phyloP scores from a whole-genome alignment of 2,113 vertebrate species.

The Sciurus niger region DNA sequence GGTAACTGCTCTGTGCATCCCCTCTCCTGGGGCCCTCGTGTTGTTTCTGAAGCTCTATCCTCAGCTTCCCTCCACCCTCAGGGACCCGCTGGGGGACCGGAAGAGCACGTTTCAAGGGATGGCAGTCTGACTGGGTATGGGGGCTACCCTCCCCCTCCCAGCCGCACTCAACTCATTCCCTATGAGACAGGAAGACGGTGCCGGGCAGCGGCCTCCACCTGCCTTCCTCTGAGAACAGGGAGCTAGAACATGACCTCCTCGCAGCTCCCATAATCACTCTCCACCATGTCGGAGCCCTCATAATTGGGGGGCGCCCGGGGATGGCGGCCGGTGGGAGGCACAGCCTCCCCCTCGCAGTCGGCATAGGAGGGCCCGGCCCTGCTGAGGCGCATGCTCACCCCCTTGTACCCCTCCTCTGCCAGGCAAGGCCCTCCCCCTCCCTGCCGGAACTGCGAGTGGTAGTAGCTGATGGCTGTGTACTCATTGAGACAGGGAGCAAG shows the following conservation, averaged over 20 bases:
- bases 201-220: not conserved
- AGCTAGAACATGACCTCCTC: slow-evolving; percentile 98
- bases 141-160: not conserved
- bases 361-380: slow-evolving; percentile 96
- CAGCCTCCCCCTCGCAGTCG: slow-evolving; percentile 87
- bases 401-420: slow-evolving; percentile 90
- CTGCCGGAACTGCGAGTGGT: slow-evolving; percentile 91
- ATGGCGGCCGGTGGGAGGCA: slow-evolving; percentile 83
- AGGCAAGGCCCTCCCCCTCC: slow-evolving; percentile 89
- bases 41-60: slow-evolving; percentile 28
- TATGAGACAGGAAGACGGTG: not conserved
- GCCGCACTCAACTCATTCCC: not conserved
- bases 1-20: not conserved
- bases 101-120: slow-evolving; percentile 59
- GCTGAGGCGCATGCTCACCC: slow-evolving; percentile 95
- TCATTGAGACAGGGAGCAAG: slow-evolving; percentile 94
- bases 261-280: slow-evolving; percentile 98
- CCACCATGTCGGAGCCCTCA: slow-evolving; percentile 94
- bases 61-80: slow-evolving; percentile 46
- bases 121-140: not conserved
- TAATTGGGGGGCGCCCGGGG: slow-evolving; percentile 87
- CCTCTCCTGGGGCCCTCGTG: not conserved
- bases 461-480: slow-evolving; percentile 98
- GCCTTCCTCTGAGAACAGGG: not conserved
- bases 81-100: slow-evolving; percentile 15